phyloP scores from a whole-genome alignment of 2,113 vertebrate species.

The Lasiurus borealis region DNA sequence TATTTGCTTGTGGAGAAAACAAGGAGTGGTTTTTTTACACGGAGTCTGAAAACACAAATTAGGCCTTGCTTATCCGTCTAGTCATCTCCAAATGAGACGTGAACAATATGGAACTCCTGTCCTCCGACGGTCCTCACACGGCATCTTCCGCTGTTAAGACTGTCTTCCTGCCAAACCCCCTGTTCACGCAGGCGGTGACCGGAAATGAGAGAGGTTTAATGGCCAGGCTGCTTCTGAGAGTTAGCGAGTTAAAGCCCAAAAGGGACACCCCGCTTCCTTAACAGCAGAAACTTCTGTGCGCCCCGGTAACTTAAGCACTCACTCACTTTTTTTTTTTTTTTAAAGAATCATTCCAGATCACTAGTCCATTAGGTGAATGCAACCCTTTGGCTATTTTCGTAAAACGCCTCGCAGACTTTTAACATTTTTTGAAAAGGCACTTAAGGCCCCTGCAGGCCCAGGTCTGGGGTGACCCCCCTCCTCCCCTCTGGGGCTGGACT shows the following conservation, averaged over 20 bases:
- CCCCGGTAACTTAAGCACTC: slow-evolving; percentile 55
- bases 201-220: slow-evolving; percentile 43
- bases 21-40: slow-evolving; percentile 72
- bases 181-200: neutral
- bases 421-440: neutral
- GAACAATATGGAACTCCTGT: neutral
- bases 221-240: neutral
- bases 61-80: slow-evolving; percentile 51
- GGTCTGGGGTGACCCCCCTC: slow-evolving; percentile 18
- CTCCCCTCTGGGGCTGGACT: slow-evolving; percentile 64
- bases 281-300: slow-evolving; percentile 60
- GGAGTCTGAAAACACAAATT: slow-evolving; percentile 73
- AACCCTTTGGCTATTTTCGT: slow-evolving; percentile 66
- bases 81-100: slow-evolving; percentile 54
- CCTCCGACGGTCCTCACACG: neutral
- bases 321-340: neutral
- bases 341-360: slow-evolving; percentile 72
- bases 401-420: slow-evolving; percentile 72
- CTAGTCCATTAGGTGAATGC: slow-evolving; percentile 78
- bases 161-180: neutral
- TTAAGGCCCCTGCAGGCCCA: slow-evolving; percentile 35
- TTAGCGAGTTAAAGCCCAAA: slow-evolving; percentile 61
- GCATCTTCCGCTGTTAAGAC: neutral
- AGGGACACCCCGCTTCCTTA: slow-evolving; percentile 9
- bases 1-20: slow-evolving; percentile 72